Conservation (phyloP, 2,888 invertebrate genomes). For the Plebejus melissa region DNA sequence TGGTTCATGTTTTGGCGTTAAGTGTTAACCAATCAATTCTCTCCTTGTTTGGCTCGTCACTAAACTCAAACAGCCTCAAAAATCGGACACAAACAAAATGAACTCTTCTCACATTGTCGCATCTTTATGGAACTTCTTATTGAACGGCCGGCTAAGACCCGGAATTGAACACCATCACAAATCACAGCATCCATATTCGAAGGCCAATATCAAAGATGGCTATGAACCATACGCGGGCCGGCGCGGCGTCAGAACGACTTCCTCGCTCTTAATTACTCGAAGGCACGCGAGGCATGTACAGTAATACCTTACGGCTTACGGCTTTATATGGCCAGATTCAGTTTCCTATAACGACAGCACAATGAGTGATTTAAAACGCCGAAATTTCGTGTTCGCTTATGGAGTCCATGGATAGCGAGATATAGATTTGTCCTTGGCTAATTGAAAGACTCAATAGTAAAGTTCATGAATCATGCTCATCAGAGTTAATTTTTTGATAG, state of each 20-base stretch:
- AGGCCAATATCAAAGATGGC: constrained; percentile 23
- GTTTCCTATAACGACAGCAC: neutral
- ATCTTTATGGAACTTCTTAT: neutral
- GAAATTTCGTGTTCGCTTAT: neutral
- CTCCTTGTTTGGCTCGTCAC: too few relatives aligned
- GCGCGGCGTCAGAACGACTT: constrained; percentile 35
- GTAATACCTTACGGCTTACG: neutral
- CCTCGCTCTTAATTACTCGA: constrained; percentile 29
- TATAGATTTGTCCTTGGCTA: neutral
- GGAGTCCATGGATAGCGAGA: neutral
- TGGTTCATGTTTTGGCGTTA: neutral
- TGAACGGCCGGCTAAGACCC: neutral
- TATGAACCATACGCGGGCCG: constrained; percentile 27
- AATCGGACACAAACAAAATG: neutral
- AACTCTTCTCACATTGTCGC: neutral
- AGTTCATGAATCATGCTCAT: neutral
- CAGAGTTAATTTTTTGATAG: neutral
- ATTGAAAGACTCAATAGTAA: neutral
- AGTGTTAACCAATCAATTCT: neutral
- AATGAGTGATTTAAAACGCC: neutral
- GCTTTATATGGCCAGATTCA: neutral
- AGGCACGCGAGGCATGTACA: constrained; percentile 25
- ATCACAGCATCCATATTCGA: neutral
- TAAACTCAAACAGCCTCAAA: neutral
- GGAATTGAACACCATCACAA: constrained; percentile 1